Percentiles rank a stretch among this genome's conserved stretches.
Evolutionary conservation across 2,113 vertebrate genomes (phyloP).

Genomic region (Engraulis encrasicolus): DNA sequence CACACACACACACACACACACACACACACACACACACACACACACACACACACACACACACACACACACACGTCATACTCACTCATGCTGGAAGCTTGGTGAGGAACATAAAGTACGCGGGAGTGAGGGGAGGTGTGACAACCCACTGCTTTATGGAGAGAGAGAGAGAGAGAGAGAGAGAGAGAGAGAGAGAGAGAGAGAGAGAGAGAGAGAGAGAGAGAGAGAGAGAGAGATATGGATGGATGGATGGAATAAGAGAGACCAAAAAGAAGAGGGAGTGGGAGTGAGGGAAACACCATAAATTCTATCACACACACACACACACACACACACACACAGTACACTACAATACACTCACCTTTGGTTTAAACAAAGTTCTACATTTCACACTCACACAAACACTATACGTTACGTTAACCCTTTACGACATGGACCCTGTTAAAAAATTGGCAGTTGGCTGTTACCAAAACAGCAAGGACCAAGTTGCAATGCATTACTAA

Average conservation of each 20-base stretch:
- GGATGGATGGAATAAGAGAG: not conserved
- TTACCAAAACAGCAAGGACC: too few relatives aligned
- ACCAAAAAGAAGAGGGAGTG: constrained; percentile 14
- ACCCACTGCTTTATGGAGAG: not conserved
- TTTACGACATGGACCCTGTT: too few relatives aligned
- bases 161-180: constrained; percentile 13
- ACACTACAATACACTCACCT: too few relatives aligned
- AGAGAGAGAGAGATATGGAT: not conserved
- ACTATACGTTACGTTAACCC: too few relatives aligned
- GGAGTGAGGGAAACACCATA: not conserved
- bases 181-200: constrained; percentile 29
- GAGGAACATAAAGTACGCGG: not conserved
- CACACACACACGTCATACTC: too few relatives aligned
- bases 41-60: not conserved
- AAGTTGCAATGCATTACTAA: too few relatives aligned
- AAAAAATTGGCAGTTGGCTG: too few relatives aligned
- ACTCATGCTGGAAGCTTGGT: not conserved
- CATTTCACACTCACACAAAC: too few relatives aligned
- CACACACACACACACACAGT: not conserved
- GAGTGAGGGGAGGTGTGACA: not conserved
- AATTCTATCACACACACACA: too few relatives aligned
- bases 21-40: not conserved
- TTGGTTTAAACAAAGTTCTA: too few relatives aligned
- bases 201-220: not conserved
- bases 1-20: not conserved